Percentiles rank a stretch among this genome's conserved stretches.
These are phyloP conservation scores for Amia ocellicauda DNA, from an alignment of 2,113 vertebrate genomes.

Conservation along the genomic window DNA sequence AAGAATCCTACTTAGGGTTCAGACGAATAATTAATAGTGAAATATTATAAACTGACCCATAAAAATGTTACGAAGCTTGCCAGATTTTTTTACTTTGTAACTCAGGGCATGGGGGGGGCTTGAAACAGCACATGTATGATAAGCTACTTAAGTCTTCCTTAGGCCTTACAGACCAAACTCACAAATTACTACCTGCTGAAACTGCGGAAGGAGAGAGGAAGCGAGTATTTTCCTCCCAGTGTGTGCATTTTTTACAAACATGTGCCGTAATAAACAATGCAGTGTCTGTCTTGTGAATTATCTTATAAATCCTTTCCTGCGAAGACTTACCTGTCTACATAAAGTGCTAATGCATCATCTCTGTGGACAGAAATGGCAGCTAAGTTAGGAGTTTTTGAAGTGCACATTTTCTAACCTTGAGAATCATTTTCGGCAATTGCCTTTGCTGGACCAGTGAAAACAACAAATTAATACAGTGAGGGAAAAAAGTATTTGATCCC, in stretches of 20 bases:
- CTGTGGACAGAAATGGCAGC: too few relatives aligned
- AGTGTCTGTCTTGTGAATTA: too few relatives aligned
- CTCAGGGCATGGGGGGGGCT: neutral
- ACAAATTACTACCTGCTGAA: conserved; percentile 26
- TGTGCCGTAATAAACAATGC: neutral
- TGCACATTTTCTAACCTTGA: too few relatives aligned
- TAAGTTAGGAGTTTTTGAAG: too few relatives aligned
- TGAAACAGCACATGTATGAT: neutral
- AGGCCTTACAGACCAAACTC: conserved; percentile 12
- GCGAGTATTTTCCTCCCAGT: conserved; percentile 18
- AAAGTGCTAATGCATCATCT: too few relatives aligned
- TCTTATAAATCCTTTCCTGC: too few relatives aligned
- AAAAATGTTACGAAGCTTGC: conserved; percentile 36
- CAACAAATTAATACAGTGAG: too few relatives aligned
- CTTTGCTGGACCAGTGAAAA: too few relatives aligned
- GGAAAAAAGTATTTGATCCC: too few relatives aligned
- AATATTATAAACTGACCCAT: conserved; percentile 56
- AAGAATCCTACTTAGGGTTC: conserved; percentile 40
- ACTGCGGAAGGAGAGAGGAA: conserved; percentile 4
- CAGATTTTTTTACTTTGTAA: conserved; percentile 39
- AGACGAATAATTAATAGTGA: conserved; percentile 54
- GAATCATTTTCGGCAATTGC: too few relatives aligned
- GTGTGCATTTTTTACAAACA: conserved; percentile 13
- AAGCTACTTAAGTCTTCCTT: conserved; percentile 8
- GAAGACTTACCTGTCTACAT: too few relatives aligned